phyloP scores from a whole-genome alignment of 2,113 vertebrate species.

The Tamias sibiricus region DNA sequence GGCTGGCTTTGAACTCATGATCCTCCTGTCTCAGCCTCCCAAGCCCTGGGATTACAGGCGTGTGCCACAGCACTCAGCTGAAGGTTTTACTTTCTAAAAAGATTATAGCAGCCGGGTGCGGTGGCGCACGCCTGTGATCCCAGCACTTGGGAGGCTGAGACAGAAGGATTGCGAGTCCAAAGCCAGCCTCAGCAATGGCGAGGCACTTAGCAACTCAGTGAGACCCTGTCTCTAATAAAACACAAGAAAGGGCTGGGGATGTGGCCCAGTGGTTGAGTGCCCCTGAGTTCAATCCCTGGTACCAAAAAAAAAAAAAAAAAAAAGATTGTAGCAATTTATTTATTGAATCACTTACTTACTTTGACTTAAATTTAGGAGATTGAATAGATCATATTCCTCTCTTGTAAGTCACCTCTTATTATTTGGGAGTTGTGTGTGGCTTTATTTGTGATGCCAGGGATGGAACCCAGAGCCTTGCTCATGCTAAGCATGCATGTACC shows the following conservation, averaged over 20 bases:
- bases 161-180: too few species aligned
- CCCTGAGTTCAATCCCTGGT: too few species aligned
- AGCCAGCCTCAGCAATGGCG: too few species aligned
- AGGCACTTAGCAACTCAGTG: too few species aligned
- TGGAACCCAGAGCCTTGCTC: neutral
- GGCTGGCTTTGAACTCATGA: neutral
- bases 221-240: too few species aligned
- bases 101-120: neutral
- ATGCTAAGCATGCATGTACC: neutral
- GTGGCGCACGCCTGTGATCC: too few species aligned
- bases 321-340: neutral
- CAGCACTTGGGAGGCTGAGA: too few species aligned
- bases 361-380: slow-evolving; percentile 2
- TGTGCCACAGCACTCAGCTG: too few species aligned
- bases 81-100: slow-evolving; percentile 47
- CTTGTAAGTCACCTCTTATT: neutral
- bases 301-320: slow-evolving; percentile 4
- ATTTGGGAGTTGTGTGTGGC: neutral
- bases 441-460: neutral
- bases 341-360: neutral
- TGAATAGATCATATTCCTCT: slow-evolving; percentile 13
- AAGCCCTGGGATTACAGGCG: too few species aligned
- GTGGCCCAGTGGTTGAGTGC: too few species aligned
- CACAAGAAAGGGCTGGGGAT: too few species aligned
- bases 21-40: too few species aligned